These are phyloP conservation scores for Rousettus madagascariensis DNA, from an alignment of 2,797 vertebrate species.

Conservation along the genomic window DNA sequence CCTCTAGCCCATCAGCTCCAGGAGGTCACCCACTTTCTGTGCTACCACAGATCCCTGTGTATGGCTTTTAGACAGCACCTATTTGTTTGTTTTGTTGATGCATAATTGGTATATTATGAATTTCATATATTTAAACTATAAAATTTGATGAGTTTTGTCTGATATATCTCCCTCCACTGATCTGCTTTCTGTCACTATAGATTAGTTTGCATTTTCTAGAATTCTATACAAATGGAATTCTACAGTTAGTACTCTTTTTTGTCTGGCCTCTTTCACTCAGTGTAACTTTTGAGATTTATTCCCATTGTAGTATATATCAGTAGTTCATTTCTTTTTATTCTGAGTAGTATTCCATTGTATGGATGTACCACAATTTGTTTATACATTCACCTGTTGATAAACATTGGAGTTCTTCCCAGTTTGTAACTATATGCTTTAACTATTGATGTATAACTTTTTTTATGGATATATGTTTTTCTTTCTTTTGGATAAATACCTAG, in stretches of 20 bases:
- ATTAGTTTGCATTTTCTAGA: not conserved
- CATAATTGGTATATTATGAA: not conserved
- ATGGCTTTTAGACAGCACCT: not conserved
- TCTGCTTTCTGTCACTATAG: not conserved
- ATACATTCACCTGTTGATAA: not conserved
- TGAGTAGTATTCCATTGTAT: not conserved
- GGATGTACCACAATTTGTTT: not conserved
- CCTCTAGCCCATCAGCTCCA: not conserved
- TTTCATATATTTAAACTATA: not conserved
- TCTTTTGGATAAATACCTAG: not conserved
- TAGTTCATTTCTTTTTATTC: not conserved
- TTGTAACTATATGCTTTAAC: not conserved
- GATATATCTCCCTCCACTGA: not conserved
- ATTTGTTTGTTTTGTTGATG: not conserved
- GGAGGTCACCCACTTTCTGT: not conserved
- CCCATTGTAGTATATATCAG: not conserved
- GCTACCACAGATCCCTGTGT: not conserved
- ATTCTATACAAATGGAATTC: not conserved
- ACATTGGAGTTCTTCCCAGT: not conserved
- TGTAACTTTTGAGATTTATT: not conserved
- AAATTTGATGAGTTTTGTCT: not conserved
- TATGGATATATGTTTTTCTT: not conserved
- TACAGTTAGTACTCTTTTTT: not conserved
- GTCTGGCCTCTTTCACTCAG: not conserved
- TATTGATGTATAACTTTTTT: not conserved